A percentile compares a stretch with the other conserved stretches of the same genome.
Conservation (phyloP, 2,113 vertebrate genomes). For the Dendropsophus ebraccatus region DNA sequence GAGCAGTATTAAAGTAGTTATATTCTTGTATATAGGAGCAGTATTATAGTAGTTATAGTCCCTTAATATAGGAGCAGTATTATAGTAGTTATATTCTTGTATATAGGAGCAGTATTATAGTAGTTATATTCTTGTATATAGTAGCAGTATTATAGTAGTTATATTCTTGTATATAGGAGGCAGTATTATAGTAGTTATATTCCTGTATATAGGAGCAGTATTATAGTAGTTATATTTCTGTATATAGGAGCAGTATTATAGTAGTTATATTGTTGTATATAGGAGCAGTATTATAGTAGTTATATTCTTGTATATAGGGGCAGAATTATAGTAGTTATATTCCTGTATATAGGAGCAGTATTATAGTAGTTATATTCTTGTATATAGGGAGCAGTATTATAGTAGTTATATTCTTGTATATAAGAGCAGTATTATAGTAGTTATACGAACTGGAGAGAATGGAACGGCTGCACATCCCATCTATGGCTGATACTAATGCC, state of each 20-base stretch:
- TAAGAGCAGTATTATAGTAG: neutral
- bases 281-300: conserved; percentile 2
- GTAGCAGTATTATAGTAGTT: conserved; percentile 7
- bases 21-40: conserved; percentile 12
- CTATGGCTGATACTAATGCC: too few relatives aligned
- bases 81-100: conserved; percentile 10
- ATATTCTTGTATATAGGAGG: too few relatives aligned
- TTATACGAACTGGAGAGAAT: too few relatives aligned
- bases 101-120: conserved; percentile 1
- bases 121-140: conserved; percentile 4
- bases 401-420: conserved; percentile 13
- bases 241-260: conserved; percentile 12
- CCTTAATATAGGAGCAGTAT: neutral
- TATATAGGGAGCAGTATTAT: neutral
- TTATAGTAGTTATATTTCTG: conserved; percentile 6
- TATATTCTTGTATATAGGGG: conserved; percentile 2
- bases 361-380: neutral
- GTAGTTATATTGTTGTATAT: conserved; percentile 9
- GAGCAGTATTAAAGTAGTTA: too few relatives aligned
- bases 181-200: conserved; percentile 6
- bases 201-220: conserved; percentile 2
- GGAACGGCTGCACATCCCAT: too few relatives aligned
- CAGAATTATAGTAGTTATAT: conserved; percentile 18
- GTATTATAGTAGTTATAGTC: neutral
- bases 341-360: conserved; percentile 1